Conservation (phyloP, 2,113 vertebrate genomes). For the Datnioides undecimradiatus region DNA sequence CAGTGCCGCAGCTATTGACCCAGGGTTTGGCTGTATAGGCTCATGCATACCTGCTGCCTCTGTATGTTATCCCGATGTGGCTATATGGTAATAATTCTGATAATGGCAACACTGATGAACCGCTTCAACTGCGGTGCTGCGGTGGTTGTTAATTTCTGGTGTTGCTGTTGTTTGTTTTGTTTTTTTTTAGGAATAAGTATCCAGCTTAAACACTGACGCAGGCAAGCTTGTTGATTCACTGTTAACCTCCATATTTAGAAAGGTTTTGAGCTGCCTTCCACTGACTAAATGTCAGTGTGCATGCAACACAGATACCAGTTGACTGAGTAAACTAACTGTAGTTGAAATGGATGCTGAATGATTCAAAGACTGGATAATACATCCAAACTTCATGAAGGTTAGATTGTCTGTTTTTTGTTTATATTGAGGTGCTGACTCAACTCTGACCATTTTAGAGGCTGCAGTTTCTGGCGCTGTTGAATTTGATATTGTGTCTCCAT, state of each 20-base stretch:
- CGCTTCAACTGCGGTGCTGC: too few species aligned
- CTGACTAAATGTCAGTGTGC: too few species aligned
- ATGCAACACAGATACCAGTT: too few species aligned
- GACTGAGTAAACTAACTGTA: not conserved
- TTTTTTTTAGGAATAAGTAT: not conserved
- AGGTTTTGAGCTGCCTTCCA: too few species aligned
- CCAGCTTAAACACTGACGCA: too few species aligned
- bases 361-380: too few species aligned
- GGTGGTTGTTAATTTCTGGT: too few species aligned
- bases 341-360: not conserved
- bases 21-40: constrained; percentile 1
- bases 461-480: too few species aligned
- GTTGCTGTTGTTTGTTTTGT: not conserved
- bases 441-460: not conserved
- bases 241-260: not conserved
- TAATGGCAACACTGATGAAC: not conserved
- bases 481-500: not conserved
- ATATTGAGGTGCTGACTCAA: not conserved
- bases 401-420: too few species aligned
- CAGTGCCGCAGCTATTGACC: constrained; percentile 30
- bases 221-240: not conserved
- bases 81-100: too few species aligned
- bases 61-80: too few species aligned
- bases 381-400: not conserved
- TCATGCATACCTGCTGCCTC: not conserved